A percentile compares a stretch with the other conserved stretches of the same genome.
Evolutionary conservation across 2,888 invertebrate species (phyloP).

Genomic region (Pterobdella sp.): DNA sequence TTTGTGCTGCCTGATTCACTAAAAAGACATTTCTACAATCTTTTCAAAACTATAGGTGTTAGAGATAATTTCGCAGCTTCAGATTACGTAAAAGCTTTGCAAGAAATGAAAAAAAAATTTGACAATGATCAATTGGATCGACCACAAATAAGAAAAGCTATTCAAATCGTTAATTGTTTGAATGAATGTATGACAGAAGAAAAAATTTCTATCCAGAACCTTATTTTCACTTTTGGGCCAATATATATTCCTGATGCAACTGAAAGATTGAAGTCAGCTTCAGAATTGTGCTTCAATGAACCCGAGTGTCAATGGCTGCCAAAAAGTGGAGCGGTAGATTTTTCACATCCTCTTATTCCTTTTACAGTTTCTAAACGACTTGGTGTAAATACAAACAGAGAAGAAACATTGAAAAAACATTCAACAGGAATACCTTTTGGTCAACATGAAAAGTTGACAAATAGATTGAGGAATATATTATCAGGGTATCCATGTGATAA

Average conservation of each 20-base stretch:
- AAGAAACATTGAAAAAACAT: constrained; percentile 38
- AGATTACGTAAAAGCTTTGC: constrained; percentile 35
- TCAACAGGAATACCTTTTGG: constrained; percentile 42
- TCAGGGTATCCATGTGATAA: constrained; percentile 43
- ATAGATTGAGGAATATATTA: constrained; percentile 43
- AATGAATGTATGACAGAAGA: constrained; percentile 37
- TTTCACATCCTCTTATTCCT: constrained; percentile 39
- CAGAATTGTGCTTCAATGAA: constrained; percentile 43
- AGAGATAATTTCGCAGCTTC: constrained; percentile 36
- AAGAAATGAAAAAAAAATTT: constrained; percentile 31
- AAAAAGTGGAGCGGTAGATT: constrained; percentile 19
- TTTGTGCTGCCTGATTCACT: constrained; percentile 37
- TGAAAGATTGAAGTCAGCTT: constrained; percentile 36
- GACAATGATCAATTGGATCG: constrained; percentile 29
- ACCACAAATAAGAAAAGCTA: constrained; percentile 34
- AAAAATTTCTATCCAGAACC: constrained; percentile 32
- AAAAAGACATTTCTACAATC: constrained; percentile 31
- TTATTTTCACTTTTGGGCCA: constrained; percentile 34
- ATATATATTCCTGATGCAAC: constrained; percentile 42
- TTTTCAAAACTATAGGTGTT: constrained; percentile 37
- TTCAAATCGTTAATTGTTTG: constrained; percentile 37
- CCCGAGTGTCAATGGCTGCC: constrained; percentile 39
- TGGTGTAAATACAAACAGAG: constrained; percentile 38
- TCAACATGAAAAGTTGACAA: constrained; percentile 44
- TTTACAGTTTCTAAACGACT: constrained; percentile 40